phyloP scores from a whole-genome alignment of 2,113 vertebrate species.

The Prionailurus viverrinus region DNA sequence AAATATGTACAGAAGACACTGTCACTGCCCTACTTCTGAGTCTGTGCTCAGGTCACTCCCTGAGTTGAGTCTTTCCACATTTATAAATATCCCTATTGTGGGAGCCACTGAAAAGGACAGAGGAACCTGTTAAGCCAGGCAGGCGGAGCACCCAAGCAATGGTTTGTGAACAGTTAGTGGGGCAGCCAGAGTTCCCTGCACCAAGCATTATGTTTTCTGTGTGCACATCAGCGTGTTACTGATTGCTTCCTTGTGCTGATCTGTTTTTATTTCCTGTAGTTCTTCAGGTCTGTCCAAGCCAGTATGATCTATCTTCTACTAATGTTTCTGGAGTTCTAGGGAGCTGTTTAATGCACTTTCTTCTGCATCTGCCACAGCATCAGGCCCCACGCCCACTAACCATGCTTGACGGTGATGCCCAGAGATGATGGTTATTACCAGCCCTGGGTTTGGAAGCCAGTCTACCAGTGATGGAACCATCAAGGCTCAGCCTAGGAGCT shows the following conservation, averaged over 20 bases:
- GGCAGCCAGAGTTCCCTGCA: not conserved
- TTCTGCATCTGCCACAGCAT: not conserved
- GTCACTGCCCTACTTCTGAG: too few species aligned
- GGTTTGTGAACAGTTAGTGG: not conserved
- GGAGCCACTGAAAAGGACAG: not conserved
- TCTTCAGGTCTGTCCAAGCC: not conserved
- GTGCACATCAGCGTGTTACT: fast-evolving
- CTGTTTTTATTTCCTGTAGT: not conserved
- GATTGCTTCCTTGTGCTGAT: not conserved
- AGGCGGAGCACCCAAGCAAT: not conserved
- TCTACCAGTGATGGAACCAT: not conserved
- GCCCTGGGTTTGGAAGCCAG: not conserved
- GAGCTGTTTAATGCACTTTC: not conserved
- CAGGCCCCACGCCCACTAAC: not conserved
- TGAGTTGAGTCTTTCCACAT: not conserved
- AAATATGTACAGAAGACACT: not conserved
- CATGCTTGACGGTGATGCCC: not conserved
- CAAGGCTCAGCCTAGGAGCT: not conserved
- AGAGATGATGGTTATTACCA: not conserved
- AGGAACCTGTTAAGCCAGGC: not conserved
- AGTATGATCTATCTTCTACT: not conserved
- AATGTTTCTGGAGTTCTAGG: not conserved
- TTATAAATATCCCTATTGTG: not conserved
- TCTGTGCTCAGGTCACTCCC: not conserved
- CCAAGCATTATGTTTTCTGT: not conserved